phyloP scores from a whole-genome alignment of 2,888 invertebrate species.

The Carpatolechia fugitivella region DNA sequence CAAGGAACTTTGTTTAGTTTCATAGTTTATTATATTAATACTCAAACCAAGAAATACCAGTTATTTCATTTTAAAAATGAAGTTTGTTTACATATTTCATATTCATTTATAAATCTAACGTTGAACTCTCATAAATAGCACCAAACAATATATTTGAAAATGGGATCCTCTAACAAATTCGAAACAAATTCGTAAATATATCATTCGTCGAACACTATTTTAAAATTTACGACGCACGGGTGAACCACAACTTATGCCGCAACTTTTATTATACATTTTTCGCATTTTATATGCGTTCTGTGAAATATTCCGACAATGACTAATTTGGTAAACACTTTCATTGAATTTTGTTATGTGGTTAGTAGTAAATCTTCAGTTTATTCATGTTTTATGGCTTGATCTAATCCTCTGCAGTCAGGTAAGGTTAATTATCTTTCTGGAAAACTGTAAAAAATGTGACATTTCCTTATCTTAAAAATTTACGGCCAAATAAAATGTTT shows the following conservation, averaged over 20 bases:
- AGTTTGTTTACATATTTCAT: no score
- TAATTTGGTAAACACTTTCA: constrained; percentile 35
- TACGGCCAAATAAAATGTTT: constrained; percentile 31
- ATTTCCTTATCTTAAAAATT: constrained; percentile 33
- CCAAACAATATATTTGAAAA: constrained; percentile 37
- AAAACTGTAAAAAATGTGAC: constrained; percentile 31
- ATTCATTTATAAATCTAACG: no score
- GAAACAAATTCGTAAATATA: constrained; percentile 2
- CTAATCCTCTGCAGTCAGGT: constrained; percentile 18
- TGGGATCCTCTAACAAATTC: constrained; percentile 23
- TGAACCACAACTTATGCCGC: constrained; percentile 3
- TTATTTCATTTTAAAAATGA: no score
- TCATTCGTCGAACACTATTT: not conserved
- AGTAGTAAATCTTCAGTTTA: constrained; percentile 37
- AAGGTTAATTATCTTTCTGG: constrained; percentile 41
- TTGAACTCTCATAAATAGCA: constrained; percentile 17
- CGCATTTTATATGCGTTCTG: constrained; percentile 14
- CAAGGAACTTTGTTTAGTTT: no score
- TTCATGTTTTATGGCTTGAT: constrained; percentile 30
- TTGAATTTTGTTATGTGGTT: constrained; percentile 32
- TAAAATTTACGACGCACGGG: constrained; percentile 30
- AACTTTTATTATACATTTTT: constrained; percentile 1
- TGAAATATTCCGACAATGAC: constrained; percentile 30
- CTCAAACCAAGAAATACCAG: no score
- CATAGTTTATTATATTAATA: no score